These are phyloP conservation scores for Lycodopsis pacificus DNA, from an alignment of 2,797 vertebrate genomes.

Conservation along the genomic window DNA sequence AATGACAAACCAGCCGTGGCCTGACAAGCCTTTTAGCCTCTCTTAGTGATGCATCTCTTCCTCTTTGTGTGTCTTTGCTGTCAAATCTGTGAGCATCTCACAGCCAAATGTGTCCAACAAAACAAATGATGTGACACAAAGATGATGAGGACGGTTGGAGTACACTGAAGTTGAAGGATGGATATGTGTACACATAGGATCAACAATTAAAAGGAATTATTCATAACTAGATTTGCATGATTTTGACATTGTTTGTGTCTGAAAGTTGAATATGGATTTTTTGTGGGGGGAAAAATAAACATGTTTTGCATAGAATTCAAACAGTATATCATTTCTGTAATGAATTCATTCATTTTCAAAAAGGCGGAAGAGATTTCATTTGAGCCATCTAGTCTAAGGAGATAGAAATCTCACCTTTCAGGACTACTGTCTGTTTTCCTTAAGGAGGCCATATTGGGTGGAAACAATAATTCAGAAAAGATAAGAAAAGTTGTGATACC, in stretches of 20 bases:
- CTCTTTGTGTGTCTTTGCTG: slow-evolving; percentile 57
- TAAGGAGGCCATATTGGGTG: background rate
- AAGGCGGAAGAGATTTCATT: background rate
- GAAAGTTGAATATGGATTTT: slow-evolving; percentile 9
- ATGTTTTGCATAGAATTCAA: slow-evolving; percentile 5
- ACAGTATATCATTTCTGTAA: background rate
- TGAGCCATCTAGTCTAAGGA: background rate
- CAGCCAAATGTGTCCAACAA: slow-evolving; percentile 34
- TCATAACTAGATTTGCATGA: slow-evolving; percentile 10
- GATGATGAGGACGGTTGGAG: slow-evolving; percentile 20
- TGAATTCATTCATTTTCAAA: background rate
- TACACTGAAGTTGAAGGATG: background rate
- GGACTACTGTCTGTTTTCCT: background rate
- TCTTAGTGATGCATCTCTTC: slow-evolving; percentile 67
- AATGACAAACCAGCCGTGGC: slow-evolving; percentile 48
- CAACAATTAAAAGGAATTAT: slow-evolving; percentile 2
- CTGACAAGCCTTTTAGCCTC: slow-evolving; percentile 58
- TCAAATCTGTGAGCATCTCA: slow-evolving; percentile 51
- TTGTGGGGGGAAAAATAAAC: background rate
- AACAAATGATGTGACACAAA: slow-evolving; percentile 41
- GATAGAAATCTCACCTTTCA: background rate
- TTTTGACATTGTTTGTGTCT: slow-evolving; percentile 13
- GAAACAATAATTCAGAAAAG: background rate
- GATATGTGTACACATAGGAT: background rate
- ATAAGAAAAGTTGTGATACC: background rate